These are phyloP conservation scores for Drosophila trapezifrons DNA, from an alignment of 1,140 invertebrate species.

Conservation along the genomic window DNA sequence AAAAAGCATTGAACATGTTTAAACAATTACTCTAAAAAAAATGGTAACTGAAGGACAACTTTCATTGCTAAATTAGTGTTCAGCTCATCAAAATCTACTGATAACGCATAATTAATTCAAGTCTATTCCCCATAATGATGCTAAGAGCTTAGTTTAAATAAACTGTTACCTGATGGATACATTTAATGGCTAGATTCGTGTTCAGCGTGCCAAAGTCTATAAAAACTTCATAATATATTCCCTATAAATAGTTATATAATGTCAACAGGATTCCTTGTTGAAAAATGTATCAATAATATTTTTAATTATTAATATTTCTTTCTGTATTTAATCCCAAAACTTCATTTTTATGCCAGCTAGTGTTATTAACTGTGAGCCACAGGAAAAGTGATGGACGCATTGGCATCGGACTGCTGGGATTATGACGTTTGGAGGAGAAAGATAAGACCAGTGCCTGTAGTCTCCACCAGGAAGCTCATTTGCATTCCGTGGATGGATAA, in stretches of 20 bases:
- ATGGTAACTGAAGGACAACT: too few relatives aligned
- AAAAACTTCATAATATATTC: background rate
- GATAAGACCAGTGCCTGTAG: conserved; percentile 4
- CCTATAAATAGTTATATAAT: too few relatives aligned
- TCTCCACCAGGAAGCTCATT: conserved; percentile 21
- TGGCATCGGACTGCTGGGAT: background rate
- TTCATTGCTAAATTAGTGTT: background rate
- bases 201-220: background rate
- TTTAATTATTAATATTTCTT: background rate
- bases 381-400: background rate
- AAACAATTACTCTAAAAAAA: background rate
- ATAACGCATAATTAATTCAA: background rate
- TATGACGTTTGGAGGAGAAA: conserved; percentile 1
- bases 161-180: too few relatives aligned
- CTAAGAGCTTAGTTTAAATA: too few relatives aligned
- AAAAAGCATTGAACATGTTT: background rate
- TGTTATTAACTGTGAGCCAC: background rate
- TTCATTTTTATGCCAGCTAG: background rate
- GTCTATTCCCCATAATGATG: background rate
- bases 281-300: too few relatives aligned
- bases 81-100: background rate
- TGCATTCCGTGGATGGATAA: conserved; percentile 58
- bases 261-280: too few relatives aligned
- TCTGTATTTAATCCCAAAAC: background rate
- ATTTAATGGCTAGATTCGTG: too few relatives aligned